Conservation (phyloP, 2,113 vertebrate genomes). For the Nothobranchius kuhntae region DNA sequence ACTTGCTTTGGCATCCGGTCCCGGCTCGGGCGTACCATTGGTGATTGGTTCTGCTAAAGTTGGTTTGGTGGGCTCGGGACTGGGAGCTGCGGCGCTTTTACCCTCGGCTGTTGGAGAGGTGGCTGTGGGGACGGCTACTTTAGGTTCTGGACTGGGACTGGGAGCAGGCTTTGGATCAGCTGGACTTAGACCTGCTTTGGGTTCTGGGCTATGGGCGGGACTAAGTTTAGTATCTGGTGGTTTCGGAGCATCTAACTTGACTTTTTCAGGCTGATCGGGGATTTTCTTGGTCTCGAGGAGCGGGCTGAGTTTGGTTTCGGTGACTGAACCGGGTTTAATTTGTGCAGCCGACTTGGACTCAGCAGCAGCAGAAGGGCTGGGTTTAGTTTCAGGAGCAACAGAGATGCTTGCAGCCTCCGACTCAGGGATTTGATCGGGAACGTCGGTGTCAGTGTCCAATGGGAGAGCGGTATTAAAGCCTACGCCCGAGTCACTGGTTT, state of each 20-base stretch:
- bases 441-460: conserved; percentile 82
- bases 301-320: conserved; percentile 56
- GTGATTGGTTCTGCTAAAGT: conserved; percentile 69
- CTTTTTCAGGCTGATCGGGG: conserved; percentile 48
- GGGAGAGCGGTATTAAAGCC: conserved; percentile 82
- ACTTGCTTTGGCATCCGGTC: conserved; percentile 54
- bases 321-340: conserved; percentile 54
- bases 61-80: conserved; percentile 59
- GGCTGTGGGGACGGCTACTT: conserved; percentile 40
- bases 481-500: conserved; percentile 82
- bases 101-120: conserved; percentile 59
- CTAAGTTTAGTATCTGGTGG: conserved; percentile 59
- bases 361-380: conserved; percentile 45
- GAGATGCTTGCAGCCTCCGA: conserved; percentile 70
- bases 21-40: conserved; percentile 74
- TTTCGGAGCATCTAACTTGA: conserved; percentile 50
- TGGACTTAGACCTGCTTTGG: conserved; percentile 1
- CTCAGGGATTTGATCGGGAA: conserved; percentile 65
- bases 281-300: conserved; percentile 54
- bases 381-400: conserved; percentile 59
- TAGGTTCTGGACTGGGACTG: conserved; percentile 49
- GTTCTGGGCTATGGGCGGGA: conserved; percentile 28
- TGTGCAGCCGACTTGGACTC: conserved; percentile 52
- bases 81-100: conserved; percentile 57
- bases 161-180: conserved; percentile 4